These are phyloP conservation scores for Acanthococcus lagerstroemiae DNA, from an alignment of 2,888 invertebrate species.

Conservation along the genomic window DNA sequence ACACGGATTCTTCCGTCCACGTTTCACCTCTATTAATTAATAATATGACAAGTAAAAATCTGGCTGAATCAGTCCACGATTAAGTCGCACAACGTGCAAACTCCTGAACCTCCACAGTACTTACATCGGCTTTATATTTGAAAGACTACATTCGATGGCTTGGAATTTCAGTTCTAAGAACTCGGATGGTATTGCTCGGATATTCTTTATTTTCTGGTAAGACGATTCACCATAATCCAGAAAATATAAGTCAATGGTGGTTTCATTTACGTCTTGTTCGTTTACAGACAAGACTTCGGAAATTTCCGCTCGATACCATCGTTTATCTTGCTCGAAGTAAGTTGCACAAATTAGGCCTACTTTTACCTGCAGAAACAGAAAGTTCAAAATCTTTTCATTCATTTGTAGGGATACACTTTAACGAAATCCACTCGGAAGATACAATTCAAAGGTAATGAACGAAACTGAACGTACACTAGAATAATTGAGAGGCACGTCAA, in stretches of 20 bases:
- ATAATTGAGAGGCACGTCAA: neutral
- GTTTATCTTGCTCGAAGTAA: neutral
- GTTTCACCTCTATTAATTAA: neutral
- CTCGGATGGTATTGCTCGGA: slow-evolving; percentile 1
- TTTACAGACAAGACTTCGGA: neutral
- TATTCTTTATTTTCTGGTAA: neutral
- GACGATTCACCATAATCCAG: slow-evolving; percentile 11
- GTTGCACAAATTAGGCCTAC: slow-evolving; percentile 4
- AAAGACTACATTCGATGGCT: slow-evolving; percentile 14
- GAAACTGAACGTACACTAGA: neutral
- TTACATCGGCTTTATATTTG: slow-evolving; percentile 6
- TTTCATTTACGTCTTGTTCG: neutral
- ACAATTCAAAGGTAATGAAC: too few relatives aligned
- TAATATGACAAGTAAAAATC: neutral
- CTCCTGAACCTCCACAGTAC: too few relatives aligned
- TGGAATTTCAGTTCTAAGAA: slow-evolving; percentile 19
- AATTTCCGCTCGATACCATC: slow-evolving; percentile 18
- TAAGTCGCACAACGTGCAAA: too few relatives aligned
- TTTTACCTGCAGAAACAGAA: slow-evolving; percentile 7
- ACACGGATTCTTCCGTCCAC: slow-evolving; percentile 2
- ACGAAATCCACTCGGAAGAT: too few relatives aligned
- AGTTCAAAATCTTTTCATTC: neutral
- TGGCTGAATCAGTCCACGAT: too few relatives aligned
- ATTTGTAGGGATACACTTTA: too few relatives aligned
- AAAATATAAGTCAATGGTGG: slow-evolving; percentile 4